Conservation (phyloP, 2,797 vertebrate genomes). For the Enteromius thamalakanensis region DNA sequence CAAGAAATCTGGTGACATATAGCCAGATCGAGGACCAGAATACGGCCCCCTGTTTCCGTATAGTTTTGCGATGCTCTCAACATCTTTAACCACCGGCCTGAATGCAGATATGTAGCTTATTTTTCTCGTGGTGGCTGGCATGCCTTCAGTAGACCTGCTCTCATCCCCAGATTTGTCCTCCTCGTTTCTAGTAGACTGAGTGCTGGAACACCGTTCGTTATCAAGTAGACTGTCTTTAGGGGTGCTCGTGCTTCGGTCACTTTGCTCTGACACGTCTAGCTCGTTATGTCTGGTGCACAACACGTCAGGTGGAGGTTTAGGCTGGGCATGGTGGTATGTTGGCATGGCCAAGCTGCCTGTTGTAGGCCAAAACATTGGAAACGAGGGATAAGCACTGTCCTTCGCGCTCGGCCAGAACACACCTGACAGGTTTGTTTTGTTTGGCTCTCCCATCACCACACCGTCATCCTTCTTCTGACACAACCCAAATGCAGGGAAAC, state of each 20-base stretch:
- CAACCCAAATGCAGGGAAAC: constrained; percentile 92
- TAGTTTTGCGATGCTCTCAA: constrained; percentile 93
- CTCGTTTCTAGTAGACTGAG: constrained; percentile 79
- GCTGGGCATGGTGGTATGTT: constrained; percentile 85
- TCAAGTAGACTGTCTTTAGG: constrained; percentile 79
- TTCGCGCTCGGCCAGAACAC: constrained; percentile 90
- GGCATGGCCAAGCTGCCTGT: constrained; percentile 87
- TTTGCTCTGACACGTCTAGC: constrained; percentile 78
- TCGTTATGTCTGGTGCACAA: constrained; percentile 73
- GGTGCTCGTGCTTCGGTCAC: constrained; percentile 78
- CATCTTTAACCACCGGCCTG: constrained; percentile 94
- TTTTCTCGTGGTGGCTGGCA: constrained; percentile 76
- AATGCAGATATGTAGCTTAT: constrained; percentile 95
- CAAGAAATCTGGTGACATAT: constrained; percentile 90
- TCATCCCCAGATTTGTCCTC: constrained; percentile 83
- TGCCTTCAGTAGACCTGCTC: constrained; percentile 74
- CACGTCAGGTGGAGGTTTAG: constrained; percentile 81
- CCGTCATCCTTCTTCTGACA: constrained; percentile 92
- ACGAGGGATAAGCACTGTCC: constrained; percentile 87
- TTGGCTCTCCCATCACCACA: constrained; percentile 74
- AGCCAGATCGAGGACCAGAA: constrained; percentile 79
- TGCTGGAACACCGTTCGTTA: constrained; percentile 81
- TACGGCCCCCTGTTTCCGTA: constrained; percentile 87
- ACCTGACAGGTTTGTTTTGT: constrained; percentile 78
- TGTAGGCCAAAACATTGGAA: constrained; percentile 95